Evolutionary conservation across 2,113 vertebrate species (phyloP), one percentile per base, ranked within the genome.

Genomic region (Donacobius atricapilla): DNA sequence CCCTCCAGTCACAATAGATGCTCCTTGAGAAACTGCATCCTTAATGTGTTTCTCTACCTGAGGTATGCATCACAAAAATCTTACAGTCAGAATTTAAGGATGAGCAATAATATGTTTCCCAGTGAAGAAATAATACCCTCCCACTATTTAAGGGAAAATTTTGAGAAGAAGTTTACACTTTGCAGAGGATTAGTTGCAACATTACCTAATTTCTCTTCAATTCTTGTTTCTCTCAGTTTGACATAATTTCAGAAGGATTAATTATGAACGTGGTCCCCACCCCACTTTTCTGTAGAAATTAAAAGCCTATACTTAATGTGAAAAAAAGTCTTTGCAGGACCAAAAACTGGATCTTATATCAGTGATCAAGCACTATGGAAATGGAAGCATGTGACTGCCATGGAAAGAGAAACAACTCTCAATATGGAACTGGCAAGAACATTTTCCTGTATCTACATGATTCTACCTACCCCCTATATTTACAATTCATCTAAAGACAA

Each of bases 21-120:
- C 99, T 20, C 99, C 99, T 35, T 94, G 98, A 71, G 98, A 98
- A 87, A 99, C 97, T 0, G 99, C 99, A 14, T 99, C 99, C 0
- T 72, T 94, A 13, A 99, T 97, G 37, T 99, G 99, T 18, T 96
- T 98, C 94, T 98, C 98, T 42, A 99, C 99, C 99, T 99, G 97
- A 33, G 19, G 33, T 24, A 64, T 8, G 33, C 35, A 83, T 45
- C 93, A 54, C 12, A 82, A 86, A 60, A 81, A 48, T 28, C 18
- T 40, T 47, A 23, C 42, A 48, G 15, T 51, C 42, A 83, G 50
- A 24, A 73, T 63, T 69, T 73, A 87, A 54, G 35, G 90, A 61
- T 30, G 13, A 71, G 28, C 50, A 91, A 35, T 1, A 57, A 8
- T 33, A 7, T 28, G 60, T 81, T 75, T 84, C 45, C 40, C 40